These are phyloP conservation scores for Poecilus cupreus DNA, from an alignment of 2,888 invertebrate species.

Conservation along the genomic window DNA sequence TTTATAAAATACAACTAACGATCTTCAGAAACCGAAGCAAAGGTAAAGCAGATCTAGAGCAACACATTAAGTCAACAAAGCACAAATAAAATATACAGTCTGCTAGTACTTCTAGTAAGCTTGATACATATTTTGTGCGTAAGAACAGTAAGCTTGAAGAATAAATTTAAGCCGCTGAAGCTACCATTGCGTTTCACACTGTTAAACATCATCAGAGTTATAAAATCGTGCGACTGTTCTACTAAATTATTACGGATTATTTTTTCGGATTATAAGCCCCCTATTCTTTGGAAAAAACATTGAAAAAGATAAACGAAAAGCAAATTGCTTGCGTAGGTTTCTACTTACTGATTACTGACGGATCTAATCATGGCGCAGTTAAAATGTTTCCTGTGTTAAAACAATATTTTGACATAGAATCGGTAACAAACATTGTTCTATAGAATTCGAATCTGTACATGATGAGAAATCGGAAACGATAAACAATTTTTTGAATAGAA, in stretches of 20 bases:
- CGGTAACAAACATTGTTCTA: slow-evolving; percentile 30
- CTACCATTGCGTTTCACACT: slow-evolving; percentile 60
- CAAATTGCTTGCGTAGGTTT: slow-evolving; percentile 48
- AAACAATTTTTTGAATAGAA: slow-evolving; percentile 30
- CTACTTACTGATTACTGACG: slow-evolving; percentile 29
- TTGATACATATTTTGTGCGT: not conserved
- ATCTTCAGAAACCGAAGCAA: too few relatives aligned
- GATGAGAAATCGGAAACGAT: slow-evolving; percentile 51
- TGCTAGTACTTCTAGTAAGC: not conserved
- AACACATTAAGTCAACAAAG: not conserved
- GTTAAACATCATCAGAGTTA: slow-evolving; percentile 61
- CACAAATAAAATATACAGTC: slow-evolving; percentile 11
- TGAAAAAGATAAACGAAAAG: slow-evolving; percentile 38
- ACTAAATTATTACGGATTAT: slow-evolving; percentile 40
- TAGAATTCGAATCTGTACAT: slow-evolving; percentile 41
- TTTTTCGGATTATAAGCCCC: slow-evolving; percentile 59
- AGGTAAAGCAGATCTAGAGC: slow-evolving; percentile 17
- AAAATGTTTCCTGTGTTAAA: slow-evolving; percentile 50
- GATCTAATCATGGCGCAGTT: slow-evolving; percentile 5
- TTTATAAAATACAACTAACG: too few relatives aligned
- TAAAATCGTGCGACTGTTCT: slow-evolving; percentile 60
- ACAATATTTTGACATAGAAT: slow-evolving; percentile 47
- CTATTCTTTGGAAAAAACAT: slow-evolving; percentile 28
- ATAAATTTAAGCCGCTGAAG: slow-evolving; percentile 58
- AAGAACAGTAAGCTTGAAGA: not conserved